Base-by-base conservation (phyloP, 2,888 invertebrate genomes). In the Ceriagrion tenellum region DNA sequence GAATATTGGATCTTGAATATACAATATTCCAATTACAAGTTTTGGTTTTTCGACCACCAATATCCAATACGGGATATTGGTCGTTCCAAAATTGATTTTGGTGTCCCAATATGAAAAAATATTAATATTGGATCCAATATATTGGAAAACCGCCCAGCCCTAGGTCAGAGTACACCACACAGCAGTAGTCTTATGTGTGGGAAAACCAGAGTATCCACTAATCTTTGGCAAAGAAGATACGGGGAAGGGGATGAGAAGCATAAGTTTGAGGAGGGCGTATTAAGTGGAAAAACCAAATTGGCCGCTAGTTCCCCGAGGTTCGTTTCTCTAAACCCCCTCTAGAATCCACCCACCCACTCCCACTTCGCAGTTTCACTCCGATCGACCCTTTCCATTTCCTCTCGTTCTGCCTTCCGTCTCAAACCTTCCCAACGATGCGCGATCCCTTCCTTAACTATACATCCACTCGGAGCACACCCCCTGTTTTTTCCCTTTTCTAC, bases 211-310 rank as follows among this genome's bases (percentile, higher is more conserved):
- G n/a, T n/a, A n/a, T n/a, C n/a, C n/a, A n/a, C n/a, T n/a, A n/a
- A n/a, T n/a, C n/a, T n/a, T n/a, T n/a, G n/a, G n/a, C n/a, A n/a
- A 47, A 47, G 8, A 8, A 8, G 47, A 8, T 47, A 8, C 2
- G 47, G 47, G 47, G 26, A 69, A 26, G 69, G 26, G 3, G 69
- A n/a, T 0, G 69, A 69, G 0, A 69, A 0, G 59, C 56, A 20
- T 56, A 59, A 35, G 90, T 30, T 69, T 90, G 59, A 55, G 59
- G 23, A 30, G 63, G 40, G 69, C 26, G n/a, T 26, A 69, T 74
- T 93, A 35, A 93, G 93, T 40, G n/a, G 47, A 16, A 26, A 47
- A 47, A 59, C 69, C 47, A 69, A 93, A 93, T 69, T 93, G 93
- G 93, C 69, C 69, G 35, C 69, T 93, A n/a, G 89, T 93, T 74